Percentiles rank a stretch among this genome's conserved stretches.
Evolutionary conservation across 2,888 invertebrate genomes (phyloP).

Genomic region (Branchipolynoe longqiensis): DNA sequence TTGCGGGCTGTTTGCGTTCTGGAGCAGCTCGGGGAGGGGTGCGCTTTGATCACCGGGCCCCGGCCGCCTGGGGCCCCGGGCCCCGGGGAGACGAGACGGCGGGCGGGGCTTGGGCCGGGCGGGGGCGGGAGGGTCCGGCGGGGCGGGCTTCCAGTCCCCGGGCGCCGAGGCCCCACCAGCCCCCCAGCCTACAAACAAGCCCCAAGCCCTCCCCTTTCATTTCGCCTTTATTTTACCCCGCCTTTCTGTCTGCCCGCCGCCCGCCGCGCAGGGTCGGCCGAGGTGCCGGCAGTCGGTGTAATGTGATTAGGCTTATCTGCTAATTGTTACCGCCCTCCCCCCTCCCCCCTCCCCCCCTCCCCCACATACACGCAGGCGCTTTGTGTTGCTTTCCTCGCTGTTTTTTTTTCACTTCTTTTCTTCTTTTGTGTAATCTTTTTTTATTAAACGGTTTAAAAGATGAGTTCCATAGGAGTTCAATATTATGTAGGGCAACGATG

Average conservation of each 20-base stretch:
- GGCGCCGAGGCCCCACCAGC: background rate
- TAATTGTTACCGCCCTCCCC: background rate
- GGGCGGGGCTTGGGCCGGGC: too few relatives aligned
- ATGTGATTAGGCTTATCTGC: background rate
- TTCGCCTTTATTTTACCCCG: background rate
- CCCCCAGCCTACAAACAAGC: background rate
- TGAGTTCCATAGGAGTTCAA: too few relatives aligned
- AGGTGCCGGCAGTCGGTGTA: background rate
- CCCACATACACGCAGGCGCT: background rate
- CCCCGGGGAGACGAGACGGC: too few relatives aligned
- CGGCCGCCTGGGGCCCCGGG: background rate
- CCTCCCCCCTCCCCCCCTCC: background rate
- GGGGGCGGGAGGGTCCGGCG: too few relatives aligned
- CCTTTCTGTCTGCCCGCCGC: background rate
- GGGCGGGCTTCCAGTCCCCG: background rate
- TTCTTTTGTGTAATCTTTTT: too few relatives aligned
- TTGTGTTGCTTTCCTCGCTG: background rate
- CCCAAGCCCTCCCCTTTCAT: background rate
- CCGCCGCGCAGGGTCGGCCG: too few relatives aligned
- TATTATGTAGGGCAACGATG: too few relatives aligned
- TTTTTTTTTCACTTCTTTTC: too few relatives aligned
- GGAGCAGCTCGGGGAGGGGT: background rate
- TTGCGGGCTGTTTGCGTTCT: background rate
- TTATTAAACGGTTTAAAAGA: too few relatives aligned
- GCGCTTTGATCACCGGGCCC: conserved; percentile 8